Conservation (phyloP, 92 coral and sea anemone genomes). For the Zoanthus sansibaricus region DNA sequence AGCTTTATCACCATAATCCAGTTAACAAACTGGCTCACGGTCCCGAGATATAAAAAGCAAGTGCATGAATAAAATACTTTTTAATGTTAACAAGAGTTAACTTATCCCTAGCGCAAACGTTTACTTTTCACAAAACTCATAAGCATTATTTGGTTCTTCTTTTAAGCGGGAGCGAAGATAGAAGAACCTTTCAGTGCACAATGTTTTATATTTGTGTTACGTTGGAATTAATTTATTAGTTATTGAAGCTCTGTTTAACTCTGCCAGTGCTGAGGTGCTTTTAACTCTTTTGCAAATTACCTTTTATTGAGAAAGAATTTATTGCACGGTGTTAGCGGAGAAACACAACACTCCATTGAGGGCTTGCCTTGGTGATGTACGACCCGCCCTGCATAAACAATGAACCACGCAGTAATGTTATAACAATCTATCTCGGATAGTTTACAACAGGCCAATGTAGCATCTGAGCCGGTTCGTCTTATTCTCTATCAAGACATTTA, state of each 20-base stretch:
- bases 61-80: no score
- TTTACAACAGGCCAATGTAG: neutral
- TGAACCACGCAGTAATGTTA: conserved; percentile 46
- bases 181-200: neutral
- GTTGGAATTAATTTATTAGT: neutral
- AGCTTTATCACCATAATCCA: no score
- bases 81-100: no score
- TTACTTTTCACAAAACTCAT: neutral
- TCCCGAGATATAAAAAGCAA: no score
- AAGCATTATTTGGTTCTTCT: neutral
- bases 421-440: conserved; percentile 50
- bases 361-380: conserved; percentile 69
- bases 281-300: conserved; percentile 18
- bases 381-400: conserved; percentile 78
- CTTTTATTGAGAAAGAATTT: conserved; percentile 44
- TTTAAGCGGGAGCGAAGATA: neutral
- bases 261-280: neutral
- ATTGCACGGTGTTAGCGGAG: conserved; percentile 38
- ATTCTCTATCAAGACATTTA: neutral
- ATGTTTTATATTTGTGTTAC: neutral
- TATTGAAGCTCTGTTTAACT: neutral
- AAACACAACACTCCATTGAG: conserved; percentile 83
- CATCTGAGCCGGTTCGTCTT: conserved; percentile 5
- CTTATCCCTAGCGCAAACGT: no score
- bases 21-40: no score